phyloP scores from a whole-genome alignment of 2,888 invertebrate genomes.

The Yponomeuta sedellus region DNA sequence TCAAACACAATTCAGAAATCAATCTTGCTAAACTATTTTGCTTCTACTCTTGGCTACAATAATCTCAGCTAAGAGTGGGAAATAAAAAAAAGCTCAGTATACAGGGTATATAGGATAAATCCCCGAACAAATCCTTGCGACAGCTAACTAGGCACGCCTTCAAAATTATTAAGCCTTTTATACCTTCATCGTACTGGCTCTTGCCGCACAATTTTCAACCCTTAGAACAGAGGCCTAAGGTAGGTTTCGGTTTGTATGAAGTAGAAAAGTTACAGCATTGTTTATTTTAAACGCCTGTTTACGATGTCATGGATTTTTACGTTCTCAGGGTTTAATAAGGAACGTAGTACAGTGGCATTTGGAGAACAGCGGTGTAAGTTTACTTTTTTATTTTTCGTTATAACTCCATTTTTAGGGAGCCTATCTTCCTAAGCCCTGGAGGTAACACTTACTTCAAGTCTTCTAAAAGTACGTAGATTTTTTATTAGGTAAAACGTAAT shows the following conservation, averaged over 20 bases:
- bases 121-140: conserved; percentile 55
- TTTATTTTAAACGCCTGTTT: conserved; percentile 50
- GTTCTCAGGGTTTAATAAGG: conserved; percentile 56
- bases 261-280: conserved; percentile 32
- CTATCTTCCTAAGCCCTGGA: too few species aligned
- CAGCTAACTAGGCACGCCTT: conserved; percentile 70
- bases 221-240: conserved; percentile 20
- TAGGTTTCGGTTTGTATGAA: conserved; percentile 22
- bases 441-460: too few species aligned
- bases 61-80: conserved; percentile 59
- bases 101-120: conserved; percentile 41
- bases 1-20: background rate
- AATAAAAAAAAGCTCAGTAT: background rate
- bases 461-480: too few species aligned
- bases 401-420: too few species aligned
- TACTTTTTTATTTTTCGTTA: background rate
- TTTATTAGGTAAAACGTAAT: too few species aligned
- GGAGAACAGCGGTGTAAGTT: background rate
- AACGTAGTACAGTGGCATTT: conserved; percentile 30
- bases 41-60: conserved; percentile 41
- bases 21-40: background rate
- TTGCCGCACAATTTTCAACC: conserved; percentile 27
- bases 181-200: conserved; percentile 26
- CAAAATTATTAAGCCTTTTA: conserved; percentile 68
- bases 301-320: conserved; percentile 65